Base-by-base conservation (phyloP, 2,888 invertebrate genomes). In the Glyphotaelius pellucidus region DNA sequence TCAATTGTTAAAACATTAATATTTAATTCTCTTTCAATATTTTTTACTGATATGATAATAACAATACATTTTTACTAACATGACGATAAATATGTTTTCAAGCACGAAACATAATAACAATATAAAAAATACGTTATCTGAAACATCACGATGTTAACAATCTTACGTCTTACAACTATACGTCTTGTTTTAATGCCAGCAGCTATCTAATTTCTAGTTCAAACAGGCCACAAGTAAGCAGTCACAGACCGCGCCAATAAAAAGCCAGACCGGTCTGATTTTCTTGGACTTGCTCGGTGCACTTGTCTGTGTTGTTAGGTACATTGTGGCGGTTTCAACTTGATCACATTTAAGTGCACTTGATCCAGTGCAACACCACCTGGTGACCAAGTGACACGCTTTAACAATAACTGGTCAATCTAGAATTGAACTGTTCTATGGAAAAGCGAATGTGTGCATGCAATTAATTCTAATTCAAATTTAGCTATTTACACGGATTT, bases 301-400 rank as follows among this genome's bases (percentile, higher is more conserved):
- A 19, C 19, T 67, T 67, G 67, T 3, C 67, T n/a, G 25, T 15
- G 52, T 67, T 67, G 67, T 67, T 67, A 2, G 67, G 67, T 67
- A 67, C 67, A 67, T 67, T 67, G 25, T 85, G 90, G 67, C 90
- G 85, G 42, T 35, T 91, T 91, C 90, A 91, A 91, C 91, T 91
- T 91, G 90, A 91, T 86, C 91, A 89, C 67, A 67, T 25, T 67
- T 67, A 67, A 89, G 90, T 91, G 91, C 91, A 89, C 91, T 91
- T 91, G 91, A 91, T 89, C 89, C 35, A 32, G 35, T 35, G 2
- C 19, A 25, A 67, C 25, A n/a, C 67, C 25, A 67, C 67, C 67
- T 67, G 67, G 67, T 67, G 67, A 67, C 67, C 67, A 67, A 67
- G 67, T 67, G 67, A 67, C 67, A 67, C 67, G 67, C 67, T 67